Conservation (phyloP, 2,888 invertebrate genomes). For the Dryococelus australis region DNA sequence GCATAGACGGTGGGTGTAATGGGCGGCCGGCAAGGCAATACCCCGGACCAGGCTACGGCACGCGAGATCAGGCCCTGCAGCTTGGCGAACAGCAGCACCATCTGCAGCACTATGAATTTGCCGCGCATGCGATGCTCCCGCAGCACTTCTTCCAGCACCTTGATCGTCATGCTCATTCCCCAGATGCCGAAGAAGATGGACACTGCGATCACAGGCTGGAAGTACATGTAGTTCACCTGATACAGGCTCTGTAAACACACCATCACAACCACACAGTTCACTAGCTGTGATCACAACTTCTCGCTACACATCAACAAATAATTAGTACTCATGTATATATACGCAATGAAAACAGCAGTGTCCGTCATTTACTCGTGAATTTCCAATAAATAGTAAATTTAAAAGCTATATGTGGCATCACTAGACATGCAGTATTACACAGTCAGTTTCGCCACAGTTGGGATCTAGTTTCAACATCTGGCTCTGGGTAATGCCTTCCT, state of each 20-base stretch:
- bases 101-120: conserved; percentile 67
- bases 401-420: no score
- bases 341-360: no score
- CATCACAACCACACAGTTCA: background rate
- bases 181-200: conserved; percentile 75
- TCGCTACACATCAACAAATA: no score
- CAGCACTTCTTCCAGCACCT: conserved; percentile 61
- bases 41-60: conserved; percentile 60
- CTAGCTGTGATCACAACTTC: no score
- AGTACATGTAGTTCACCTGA: conserved; percentile 65
- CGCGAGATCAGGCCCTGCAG: conserved; percentile 69
- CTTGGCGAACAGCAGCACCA: conserved; percentile 72
- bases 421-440: no score
- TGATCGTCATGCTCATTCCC: conserved; percentile 71
- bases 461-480: no score
- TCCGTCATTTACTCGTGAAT: no score
- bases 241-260: conserved; percentile 64
- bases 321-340: no score
- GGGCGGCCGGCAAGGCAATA: conserved; percentile 69
- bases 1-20: conserved; percentile 72
- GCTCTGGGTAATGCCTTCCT: no score
- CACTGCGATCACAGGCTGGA: conserved; percentile 69
- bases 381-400: no score
- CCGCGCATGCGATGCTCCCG: conserved; percentile 59
- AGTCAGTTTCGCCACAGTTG: no score